phyloP scores from a whole-genome alignment of 2,888 invertebrate genomes.

The Tipula vernalis region DNA sequence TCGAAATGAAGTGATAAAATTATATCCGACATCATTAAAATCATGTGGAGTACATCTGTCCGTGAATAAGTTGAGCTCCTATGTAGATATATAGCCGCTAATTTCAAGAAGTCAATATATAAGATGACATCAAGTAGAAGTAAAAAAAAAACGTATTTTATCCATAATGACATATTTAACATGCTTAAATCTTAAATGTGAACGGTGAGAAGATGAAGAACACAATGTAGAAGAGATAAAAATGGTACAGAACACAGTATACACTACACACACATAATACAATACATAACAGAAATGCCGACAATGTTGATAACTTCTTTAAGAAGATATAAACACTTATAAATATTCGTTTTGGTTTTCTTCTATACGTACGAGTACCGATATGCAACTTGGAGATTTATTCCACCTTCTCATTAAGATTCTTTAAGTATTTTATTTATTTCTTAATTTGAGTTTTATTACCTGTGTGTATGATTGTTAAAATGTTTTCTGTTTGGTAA shows the following conservation, averaged over 20 bases:
- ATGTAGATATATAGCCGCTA: not conserved
- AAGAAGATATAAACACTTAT: not conserved
- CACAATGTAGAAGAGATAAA: not conserved
- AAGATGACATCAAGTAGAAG: not conserved
- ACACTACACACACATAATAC: not conserved
- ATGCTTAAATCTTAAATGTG: not conserved
- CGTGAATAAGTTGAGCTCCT: not conserved
- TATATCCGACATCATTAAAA: not conserved
- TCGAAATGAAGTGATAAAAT: not conserved
- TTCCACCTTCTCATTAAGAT: slow-evolving; percentile 4
- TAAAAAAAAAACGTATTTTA: not conserved
- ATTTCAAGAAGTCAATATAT: not conserved
- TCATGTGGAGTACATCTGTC: not conserved
- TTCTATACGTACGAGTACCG: not conserved
- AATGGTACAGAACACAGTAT: not conserved
- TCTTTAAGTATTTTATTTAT: not conserved
- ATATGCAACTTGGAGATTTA: not conserved
- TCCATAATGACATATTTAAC: not conserved
- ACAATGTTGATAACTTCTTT: slow-evolving; percentile 4
- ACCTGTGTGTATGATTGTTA: not conserved
- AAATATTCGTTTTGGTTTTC: not conserved
- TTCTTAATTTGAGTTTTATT: slow-evolving; percentile 4
- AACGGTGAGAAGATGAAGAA: not conserved
- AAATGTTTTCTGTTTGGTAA: not conserved
- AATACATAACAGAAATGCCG: not conserved